phyloP scores from a whole-genome alignment of 2,888 invertebrate genomes.

The Epirrita christyi region DNA sequence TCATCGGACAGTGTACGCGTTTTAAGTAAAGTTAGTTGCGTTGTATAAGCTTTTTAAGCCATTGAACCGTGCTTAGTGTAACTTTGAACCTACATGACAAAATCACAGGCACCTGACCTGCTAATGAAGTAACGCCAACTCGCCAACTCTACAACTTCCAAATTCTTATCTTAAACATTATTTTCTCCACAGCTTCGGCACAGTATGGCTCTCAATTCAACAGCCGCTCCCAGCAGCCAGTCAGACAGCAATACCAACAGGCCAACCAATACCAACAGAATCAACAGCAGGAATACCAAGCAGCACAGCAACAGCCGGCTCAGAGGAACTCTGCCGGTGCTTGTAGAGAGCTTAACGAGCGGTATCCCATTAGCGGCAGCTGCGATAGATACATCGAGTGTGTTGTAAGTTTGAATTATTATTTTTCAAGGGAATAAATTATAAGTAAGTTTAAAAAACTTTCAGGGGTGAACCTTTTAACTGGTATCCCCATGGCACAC shows the following conservation, averaged over 20 bases:
- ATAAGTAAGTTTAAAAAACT: no score
- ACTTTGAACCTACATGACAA: no score
- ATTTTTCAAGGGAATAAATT: no score
- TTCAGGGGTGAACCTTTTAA: no score
- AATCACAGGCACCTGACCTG: no score
- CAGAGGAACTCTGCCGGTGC: slow-evolving; percentile 46
- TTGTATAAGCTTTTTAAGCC: no score
- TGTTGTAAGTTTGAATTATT: slow-evolving; percentile 12
- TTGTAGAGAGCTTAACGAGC: slow-evolving; percentile 89
- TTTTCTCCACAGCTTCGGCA: slow-evolving; percentile 52
- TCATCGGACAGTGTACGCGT: no score
- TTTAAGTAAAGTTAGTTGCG: no score
- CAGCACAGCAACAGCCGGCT: slow-evolving; percentile 30
- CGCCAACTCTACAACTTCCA: no score
- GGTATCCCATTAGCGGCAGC: slow-evolving; percentile 87
- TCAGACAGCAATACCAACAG: slow-evolving; percentile 37
- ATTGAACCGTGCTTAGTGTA: no score
- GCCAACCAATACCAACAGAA: slow-evolving; percentile 37
- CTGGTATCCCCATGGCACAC: no score
- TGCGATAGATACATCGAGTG: slow-evolving; percentile 91
- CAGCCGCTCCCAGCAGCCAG: slow-evolving; percentile 24
- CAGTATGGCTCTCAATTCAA: slow-evolving; percentile 45
- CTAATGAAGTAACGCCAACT: no score
- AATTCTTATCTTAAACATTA: background rate
- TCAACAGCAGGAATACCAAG: slow-evolving; percentile 29